These are phyloP conservation scores for Dasyurus viverrinus DNA, from an alignment of 2,113 vertebrate genomes.

Conservation along the genomic window DNA sequence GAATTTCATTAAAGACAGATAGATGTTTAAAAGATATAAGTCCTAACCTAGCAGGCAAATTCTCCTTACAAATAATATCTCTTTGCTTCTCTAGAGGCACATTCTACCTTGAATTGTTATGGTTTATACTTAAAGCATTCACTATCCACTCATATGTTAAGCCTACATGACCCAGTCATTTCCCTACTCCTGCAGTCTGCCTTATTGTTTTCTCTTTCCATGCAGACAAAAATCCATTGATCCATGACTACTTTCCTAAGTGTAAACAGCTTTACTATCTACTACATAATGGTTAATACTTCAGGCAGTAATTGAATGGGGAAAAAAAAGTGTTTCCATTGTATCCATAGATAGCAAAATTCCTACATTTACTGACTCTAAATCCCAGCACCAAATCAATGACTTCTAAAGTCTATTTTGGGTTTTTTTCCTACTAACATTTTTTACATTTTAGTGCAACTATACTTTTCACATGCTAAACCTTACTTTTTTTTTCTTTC, in stretches of 20 bases:
- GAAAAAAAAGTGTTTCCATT: constrained; percentile 26
- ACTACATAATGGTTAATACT: constrained; percentile 47
- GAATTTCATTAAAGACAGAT: constrained; percentile 18
- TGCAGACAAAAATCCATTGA: constrained; percentile 47
- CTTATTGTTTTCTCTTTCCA: constrained; percentile 40
- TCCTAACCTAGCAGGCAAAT: not conserved
- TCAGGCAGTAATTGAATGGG: constrained; percentile 55
- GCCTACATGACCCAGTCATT: not conserved
- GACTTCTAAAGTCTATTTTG: constrained; percentile 46
- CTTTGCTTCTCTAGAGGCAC: constrained; percentile 25
- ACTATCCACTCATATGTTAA: not conserved
- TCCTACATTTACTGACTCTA: constrained; percentile 40
- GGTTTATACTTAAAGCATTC: constrained; percentile 1
- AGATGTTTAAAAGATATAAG: constrained; percentile 1
- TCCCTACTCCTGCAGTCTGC: constrained; percentile 11
- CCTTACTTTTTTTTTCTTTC: constrained; percentile 36
- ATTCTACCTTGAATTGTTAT: not conserved
- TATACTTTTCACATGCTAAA: constrained; percentile 31
- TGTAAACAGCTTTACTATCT: constrained; percentile 55
- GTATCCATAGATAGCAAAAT: constrained; percentile 30
- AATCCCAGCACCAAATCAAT: constrained; percentile 51
- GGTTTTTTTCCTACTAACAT: constrained; percentile 46
- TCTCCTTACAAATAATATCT: not conserved
- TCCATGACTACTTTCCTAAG: constrained; percentile 42
- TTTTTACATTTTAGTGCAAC: constrained; percentile 46